Evolutionary conservation across 1,140 invertebrate species (phyloP), one percentile per base, ranked within the genome.

Genomic region (Parasteatoda tepidariorum): DNA sequence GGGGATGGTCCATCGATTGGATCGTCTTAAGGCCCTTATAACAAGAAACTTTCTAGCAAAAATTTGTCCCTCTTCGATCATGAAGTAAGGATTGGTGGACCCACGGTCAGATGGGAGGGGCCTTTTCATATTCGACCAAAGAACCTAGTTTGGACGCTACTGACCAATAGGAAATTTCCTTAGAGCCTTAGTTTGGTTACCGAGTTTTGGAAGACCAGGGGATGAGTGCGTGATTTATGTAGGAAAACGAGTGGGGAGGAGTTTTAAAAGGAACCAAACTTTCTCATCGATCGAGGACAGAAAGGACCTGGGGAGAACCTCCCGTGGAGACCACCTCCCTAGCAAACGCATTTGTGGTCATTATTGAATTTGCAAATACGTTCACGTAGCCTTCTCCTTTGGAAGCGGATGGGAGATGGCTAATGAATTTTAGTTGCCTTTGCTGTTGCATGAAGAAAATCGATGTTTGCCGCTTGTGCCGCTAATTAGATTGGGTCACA

Each of bases 301-400:
- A 79, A 57, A 78, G 61, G 75, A 66, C 75, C 74, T 66, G 28
- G 38, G 71, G 71, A 74, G 55, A 30, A 74, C 54, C 73, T 64
- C 73, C 73, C 73, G 34, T 64, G 59, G 73, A 76, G 73, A 76
- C 73, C 71, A 74, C 71, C 71, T 74, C 71, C 54, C 59, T 18
- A 48, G 73, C 73, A 48, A 64, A 48, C 61, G 68, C 41, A 57
- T 62, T 34, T 75, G 78, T 67, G 78, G 78, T 82, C 78, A 82
- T 82, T 82, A 82, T 82, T 82, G 78, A 82, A 82, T 82, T 82
- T 82, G 78, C 78, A 62, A 82, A 71, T 82, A 82, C 67, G 78
- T 82, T 70, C 78, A 82, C 78, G 78, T 79, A 79, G 76, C 67
- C 76, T 54, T 71, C 62, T 67, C 38, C 67, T 57, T 82, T 82